Base-by-base conservation (phyloP, 1,140 invertebrate species). In the Drosophila pruinosa region DNA sequence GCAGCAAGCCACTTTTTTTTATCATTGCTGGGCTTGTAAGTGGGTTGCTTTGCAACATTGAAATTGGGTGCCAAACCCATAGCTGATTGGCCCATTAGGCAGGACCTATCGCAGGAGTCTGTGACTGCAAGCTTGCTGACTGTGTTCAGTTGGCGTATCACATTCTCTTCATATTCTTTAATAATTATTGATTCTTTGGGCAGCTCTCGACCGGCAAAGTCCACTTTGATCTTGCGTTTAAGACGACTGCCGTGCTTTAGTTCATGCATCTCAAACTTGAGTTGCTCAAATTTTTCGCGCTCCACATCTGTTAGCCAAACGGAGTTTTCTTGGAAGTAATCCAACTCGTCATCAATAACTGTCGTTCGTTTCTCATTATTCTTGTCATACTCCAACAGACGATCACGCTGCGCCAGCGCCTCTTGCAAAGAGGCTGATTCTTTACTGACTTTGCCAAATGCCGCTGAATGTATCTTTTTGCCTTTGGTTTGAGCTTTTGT, bases 321-420 rank as follows among this genome's bases (percentile, higher is more conserved):
- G 65, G 95, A 95, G 90, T 95, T 95, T 4, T 95, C 77, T 64
- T 81, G 82, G 92, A 97, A 99, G 91, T 99, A 99, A 92, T 99
- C 98, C 70, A 95, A 95, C 89, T 99, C 97, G 91, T 99, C 98
- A 91, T 99, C 98, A 65, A 98, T 98, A 2, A 99, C 97, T 83
- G 94, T 95, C 0, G 98, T 99, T 69, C 97, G 93, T 61, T 94
- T 94, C 74, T 96, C 95, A 92, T 97, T 97, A 47, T 95, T 97
- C 64, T 94, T 93, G 91, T 99, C 97, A 93, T 94, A 98, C 88
- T 98, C 97, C 26, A 99, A 90, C 34, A 99, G 92, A 63, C 94
- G 94, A 78, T 98, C 95, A 67, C 97, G 94, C 59, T 97, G 95
- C 63, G 95, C 94, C 6, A 97, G 53, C 0, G 97, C 97, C 71